These are phyloP conservation scores for Alosa sapidissima DNA, from an alignment of 2,797 vertebrate genomes.

Conservation along the genomic window DNA sequence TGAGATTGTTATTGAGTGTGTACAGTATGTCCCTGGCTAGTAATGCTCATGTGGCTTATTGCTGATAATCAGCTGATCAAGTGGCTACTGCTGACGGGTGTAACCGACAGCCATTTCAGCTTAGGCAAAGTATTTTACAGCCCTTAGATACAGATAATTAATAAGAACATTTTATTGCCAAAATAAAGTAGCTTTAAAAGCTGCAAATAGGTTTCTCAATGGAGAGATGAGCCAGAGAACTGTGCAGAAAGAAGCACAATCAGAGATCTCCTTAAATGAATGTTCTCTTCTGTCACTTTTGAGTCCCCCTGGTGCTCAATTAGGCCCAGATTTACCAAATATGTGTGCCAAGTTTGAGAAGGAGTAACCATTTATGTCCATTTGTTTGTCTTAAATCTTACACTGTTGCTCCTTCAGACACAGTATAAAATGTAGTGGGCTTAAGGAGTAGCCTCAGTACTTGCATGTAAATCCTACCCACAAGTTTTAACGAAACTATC, in stretches of 20 bases:
- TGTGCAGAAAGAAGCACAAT: constrained; percentile 5
- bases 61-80: neutral
- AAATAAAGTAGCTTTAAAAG: neutral
- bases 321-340: neutral
- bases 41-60: neutral
- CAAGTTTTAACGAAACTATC: neutral
- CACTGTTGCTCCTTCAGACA: neutral
- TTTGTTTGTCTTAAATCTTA: neutral
- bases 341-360: neutral
- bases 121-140: neutral
- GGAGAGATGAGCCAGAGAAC: neutral
- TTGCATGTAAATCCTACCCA: neutral
- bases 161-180: neutral
- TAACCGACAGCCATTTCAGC: neutral
- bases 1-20: neutral
- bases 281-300: neutral
- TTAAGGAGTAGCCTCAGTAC: neutral
- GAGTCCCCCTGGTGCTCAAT: neutral
- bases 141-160: neutral
- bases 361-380: neutral
- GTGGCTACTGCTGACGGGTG: neutral
- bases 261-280: neutral
- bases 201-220: neutral
- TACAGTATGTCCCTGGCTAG: neutral
- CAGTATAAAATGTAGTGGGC: neutral